Evolutionary conservation across 2,113 vertebrate species (phyloP).

Genomic region (Macrotus californicus): DNA sequence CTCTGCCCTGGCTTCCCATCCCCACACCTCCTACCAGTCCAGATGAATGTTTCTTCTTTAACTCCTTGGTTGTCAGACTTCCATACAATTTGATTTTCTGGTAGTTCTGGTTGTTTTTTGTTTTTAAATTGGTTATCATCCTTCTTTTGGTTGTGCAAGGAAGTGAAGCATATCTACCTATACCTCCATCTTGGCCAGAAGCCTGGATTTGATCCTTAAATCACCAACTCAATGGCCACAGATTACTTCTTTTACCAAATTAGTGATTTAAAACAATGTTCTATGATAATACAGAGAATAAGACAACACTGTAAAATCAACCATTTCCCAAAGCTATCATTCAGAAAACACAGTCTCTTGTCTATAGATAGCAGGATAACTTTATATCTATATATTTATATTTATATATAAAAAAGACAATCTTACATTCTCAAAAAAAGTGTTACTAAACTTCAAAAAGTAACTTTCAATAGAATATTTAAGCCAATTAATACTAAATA

Average conservation of each 20-base stretch:
- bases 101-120: too few species aligned
- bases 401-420: neutral
- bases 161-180: too few species aligned
- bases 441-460: neutral
- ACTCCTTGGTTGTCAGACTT: too few species aligned
- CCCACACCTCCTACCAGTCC: too few species aligned
- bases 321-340: neutral
- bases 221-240: neutral
- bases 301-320: neutral
- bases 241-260: neutral
- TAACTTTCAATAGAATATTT: neutral
- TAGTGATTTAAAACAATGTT: neutral
- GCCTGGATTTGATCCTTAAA: neutral
- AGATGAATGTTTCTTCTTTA: too few species aligned
- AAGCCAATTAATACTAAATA: neutral
- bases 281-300: neutral
- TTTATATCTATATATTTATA: neutral
- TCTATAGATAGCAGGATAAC: neutral
- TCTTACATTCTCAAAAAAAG: neutral
- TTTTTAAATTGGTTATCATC: too few species aligned
- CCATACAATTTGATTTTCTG: too few species aligned
- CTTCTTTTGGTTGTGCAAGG: too few species aligned
- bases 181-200: too few species aligned
- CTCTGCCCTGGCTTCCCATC: too few species aligned
- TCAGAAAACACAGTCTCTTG: neutral